Evolutionary conservation across 2,888 invertebrate genomes (phyloP).

Genomic region (Mactromeris polynyma): DNA sequence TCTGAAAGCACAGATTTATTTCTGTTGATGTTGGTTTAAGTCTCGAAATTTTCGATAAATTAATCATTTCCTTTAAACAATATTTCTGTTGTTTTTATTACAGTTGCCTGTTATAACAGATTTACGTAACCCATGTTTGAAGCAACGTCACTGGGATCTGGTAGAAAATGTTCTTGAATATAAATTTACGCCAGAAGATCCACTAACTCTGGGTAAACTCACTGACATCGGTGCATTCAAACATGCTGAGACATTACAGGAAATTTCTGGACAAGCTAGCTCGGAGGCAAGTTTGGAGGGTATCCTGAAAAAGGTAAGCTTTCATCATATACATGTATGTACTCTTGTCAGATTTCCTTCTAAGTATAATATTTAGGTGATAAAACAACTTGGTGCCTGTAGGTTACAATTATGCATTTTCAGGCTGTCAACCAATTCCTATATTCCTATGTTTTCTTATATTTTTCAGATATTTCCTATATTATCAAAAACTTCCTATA

Average conservation of each 20-base stretch:
- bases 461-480: too few species aligned
- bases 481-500: too few species aligned
- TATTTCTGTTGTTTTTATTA: not conserved
- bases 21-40: too few species aligned
- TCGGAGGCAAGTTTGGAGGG: conserved; percentile 94
- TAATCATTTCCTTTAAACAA: not conserved
- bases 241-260: conserved; percentile 92
- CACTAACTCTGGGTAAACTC: conserved; percentile 90
- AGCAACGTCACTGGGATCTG: conserved; percentile 94
- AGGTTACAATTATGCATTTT: too few species aligned
- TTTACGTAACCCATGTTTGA: conserved; percentile 93
- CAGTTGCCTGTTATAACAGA: conserved; percentile 92
- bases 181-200: conserved; percentile 91
- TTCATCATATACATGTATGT: not conserved
- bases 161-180: conserved; percentile 92
- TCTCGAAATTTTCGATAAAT: too few species aligned
- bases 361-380: too few species aligned
- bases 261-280: conserved; percentile 95
- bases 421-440: too few species aligned
- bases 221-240: conserved; percentile 93
- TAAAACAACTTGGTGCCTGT: too few species aligned
- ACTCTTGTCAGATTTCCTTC: too few species aligned
- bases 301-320: conserved; percentile 91
- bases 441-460: too few species aligned
- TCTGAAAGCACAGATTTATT: not conserved